Percentiles rank a stretch among this genome's conserved stretches.
Evolutionary conservation across 2,797 vertebrate species (phyloP).

Genomic region (Carduelis carduelis): DNA sequence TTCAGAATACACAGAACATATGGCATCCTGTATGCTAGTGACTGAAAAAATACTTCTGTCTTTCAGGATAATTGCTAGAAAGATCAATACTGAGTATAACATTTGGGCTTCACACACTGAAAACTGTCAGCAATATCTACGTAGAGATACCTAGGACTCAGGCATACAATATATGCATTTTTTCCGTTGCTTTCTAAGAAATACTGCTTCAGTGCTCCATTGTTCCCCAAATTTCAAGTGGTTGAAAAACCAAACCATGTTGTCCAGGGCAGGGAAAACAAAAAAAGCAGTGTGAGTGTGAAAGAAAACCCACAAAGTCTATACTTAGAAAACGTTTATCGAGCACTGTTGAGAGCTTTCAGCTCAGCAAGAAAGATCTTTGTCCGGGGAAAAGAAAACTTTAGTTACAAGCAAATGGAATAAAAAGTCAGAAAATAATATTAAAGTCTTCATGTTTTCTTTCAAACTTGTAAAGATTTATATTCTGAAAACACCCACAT

Average conservation of each 20-base stretch:
- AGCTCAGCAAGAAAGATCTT: not conserved
- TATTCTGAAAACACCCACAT: not conserved
- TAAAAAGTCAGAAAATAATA: not conserved
- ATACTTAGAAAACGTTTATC: not conserved
- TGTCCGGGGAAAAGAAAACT: not conserved
- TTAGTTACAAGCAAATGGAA: not conserved
- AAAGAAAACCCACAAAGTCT: not conserved
- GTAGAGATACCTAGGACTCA: not conserved
- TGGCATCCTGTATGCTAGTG: not conserved
- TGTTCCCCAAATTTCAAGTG: not conserved
- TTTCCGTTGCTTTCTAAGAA: not conserved
- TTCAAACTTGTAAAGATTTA: not conserved
- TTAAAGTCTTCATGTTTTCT: not conserved
- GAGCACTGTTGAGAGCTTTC: not conserved
- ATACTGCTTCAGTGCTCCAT: not conserved
- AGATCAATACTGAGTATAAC: rapidly evolving
- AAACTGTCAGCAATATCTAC: not conserved
- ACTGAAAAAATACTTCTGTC: not conserved
- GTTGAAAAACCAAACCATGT: not conserved
- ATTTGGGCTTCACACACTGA: not conserved
- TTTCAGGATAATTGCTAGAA: not conserved
- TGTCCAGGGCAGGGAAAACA: not conserved
- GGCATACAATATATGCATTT: not conserved
- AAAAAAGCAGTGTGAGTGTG: not conserved
- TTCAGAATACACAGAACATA: not conserved